phyloP scores from a whole-genome alignment of 2,888 invertebrate genomes.

The Proisotoma minuta region DNA sequence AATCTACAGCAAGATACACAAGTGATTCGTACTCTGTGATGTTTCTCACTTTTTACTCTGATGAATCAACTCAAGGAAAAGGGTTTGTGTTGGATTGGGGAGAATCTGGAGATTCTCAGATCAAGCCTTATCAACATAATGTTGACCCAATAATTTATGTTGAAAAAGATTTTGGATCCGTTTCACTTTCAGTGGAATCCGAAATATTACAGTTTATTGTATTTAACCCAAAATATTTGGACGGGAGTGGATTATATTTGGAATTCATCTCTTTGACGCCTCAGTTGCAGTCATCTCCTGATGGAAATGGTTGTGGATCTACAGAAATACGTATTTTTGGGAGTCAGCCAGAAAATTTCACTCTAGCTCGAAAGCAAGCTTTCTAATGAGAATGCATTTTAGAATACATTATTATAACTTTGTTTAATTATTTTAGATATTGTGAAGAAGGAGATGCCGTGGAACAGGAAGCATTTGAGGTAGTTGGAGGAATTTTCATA shows the following conservation, averaged over 20 bases:
- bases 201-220: background rate
- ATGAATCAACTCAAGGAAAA: slow-evolving; percentile 20
- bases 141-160: too few relatives aligned
- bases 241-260: slow-evolving; percentile 9
- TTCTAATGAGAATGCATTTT: too few relatives aligned
- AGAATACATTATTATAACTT: too few relatives aligned
- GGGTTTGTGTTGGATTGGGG: slow-evolving; percentile 28
- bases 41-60: slow-evolving; percentile 26
- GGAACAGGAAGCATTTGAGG: background rate
- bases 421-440: background rate
- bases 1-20: too few relatives aligned
- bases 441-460: background rate
- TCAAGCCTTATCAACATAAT: too few relatives aligned
- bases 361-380: slow-evolving; percentile 7
- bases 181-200: background rate
- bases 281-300: background rate
- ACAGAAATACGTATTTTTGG: slow-evolving; percentile 1
- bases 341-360: slow-evolving; percentile 15
- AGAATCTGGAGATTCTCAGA: background rate
- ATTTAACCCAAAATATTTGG: slow-evolving; percentile 15
- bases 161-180: slow-evolving; percentile 12
- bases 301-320: background rate
- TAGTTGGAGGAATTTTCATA: background rate
- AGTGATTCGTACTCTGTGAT: too few relatives aligned
- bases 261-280: background rate